A percentile compares a stretch with the other conserved stretches of the same genome.
phyloP scores from a whole-genome alignment of 30 jellyfish, hydroid and myxozoan genomes.

The Cassiopea andromeda region DNA sequence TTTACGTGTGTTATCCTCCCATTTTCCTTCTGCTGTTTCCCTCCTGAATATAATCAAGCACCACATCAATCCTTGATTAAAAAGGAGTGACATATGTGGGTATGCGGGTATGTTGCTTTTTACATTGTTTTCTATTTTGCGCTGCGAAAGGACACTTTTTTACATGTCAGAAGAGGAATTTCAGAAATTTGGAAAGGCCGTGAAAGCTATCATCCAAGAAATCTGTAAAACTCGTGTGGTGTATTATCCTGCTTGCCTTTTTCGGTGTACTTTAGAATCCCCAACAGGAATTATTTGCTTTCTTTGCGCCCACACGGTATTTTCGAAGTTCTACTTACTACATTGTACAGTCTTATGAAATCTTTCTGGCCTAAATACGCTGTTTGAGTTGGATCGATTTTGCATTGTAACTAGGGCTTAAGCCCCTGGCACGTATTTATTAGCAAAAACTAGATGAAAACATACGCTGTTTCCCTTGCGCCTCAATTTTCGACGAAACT shows the following conservation, averaged over 20 bases:
- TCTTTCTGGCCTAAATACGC: not conserved
- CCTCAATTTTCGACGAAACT: no score
- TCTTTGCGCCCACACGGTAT: not conserved
- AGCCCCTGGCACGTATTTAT: no score
- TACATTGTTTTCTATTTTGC: not conserved
- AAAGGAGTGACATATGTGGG: slow-evolving; percentile 15
- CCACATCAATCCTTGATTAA: slow-evolving; percentile 16
- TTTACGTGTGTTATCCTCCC: not conserved
- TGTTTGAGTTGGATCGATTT: not conserved
- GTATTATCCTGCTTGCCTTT: not conserved
- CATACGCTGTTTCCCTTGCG: no score
- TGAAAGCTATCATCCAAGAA: not conserved
- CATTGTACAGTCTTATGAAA: no score
- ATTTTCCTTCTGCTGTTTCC: not conserved
- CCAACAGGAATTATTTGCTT: not conserved
- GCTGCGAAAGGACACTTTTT: not conserved
- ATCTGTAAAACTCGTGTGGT: not conserved
- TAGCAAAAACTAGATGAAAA: no score
- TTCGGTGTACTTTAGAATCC: not conserved
- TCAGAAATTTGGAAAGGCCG: not conserved
- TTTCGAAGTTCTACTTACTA: not conserved
- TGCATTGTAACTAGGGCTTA: not conserved
- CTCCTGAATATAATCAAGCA: slow-evolving; percentile 5
- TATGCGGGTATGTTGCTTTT: slow-evolving; percentile 35
- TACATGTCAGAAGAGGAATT: not conserved